Percentiles rank a stretch among this genome's conserved stretches.
Conservation (phyloP, 2,113 vertebrate species). For the Hemichromis elongatus region DNA sequence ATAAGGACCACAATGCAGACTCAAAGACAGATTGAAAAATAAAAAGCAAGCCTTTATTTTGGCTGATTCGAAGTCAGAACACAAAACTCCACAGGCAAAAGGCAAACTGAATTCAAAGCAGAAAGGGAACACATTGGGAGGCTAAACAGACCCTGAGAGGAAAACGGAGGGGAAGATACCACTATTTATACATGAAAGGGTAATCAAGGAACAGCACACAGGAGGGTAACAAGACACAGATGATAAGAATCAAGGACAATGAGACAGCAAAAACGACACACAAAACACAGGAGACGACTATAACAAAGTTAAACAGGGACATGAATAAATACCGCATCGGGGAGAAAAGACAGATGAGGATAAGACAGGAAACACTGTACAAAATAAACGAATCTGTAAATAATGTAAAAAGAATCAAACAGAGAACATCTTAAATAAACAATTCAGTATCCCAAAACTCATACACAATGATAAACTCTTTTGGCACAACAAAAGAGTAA, state of each 20-base stretch:
- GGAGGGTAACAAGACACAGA: neutral
- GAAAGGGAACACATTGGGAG: neutral
- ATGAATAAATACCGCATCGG: neutral
- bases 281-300: neutral
- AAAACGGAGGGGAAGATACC: neutral
- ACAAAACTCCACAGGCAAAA: neutral
- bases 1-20: neutral
- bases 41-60: neutral
- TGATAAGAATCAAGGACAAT: neutral
- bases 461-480: accelerated
- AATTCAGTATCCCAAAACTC: neutral
- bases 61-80: neutral
- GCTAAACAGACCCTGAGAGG: neutral
- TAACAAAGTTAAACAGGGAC: neutral
- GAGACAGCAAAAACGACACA: neutral
- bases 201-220: neutral
- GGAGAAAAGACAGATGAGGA: neutral
- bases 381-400: neutral
- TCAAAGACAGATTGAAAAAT: neutral
- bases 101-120: neutral
- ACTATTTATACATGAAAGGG: neutral
- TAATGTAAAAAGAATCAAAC: accelerated
- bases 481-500: too few species aligned
- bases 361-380: neutral
- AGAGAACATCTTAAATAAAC: neutral